phyloP scores from a whole-genome alignment of 1,140 invertebrate genomes.

The Chrysomallon squamiferum region DNA sequence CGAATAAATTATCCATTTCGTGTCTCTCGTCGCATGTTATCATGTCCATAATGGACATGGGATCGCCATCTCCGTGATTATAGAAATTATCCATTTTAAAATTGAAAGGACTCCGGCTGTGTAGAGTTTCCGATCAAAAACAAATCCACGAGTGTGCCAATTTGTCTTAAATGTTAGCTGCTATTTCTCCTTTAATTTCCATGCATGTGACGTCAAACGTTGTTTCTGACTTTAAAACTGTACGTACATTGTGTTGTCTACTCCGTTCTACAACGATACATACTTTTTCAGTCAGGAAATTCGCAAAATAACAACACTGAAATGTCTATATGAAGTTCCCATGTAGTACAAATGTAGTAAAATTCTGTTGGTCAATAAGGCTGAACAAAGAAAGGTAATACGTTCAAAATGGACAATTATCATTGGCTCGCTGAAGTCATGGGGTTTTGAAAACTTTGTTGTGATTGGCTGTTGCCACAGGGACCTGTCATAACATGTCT shows the following conservation, averaged over 20 bases:
- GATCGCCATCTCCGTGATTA: conserved; percentile 9
- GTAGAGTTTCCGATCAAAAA: not conserved
- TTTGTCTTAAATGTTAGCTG: not conserved
- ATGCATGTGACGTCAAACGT: conserved; percentile 28
- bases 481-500: conserved; percentile 32
- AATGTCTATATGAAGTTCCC: not conserved
- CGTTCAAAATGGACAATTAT: conserved; percentile 39
- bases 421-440: conserved; percentile 36
- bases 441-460: conserved; percentile 21
- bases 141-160: not conserved
- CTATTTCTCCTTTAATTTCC: conserved; percentile 63
- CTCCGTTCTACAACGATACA: not conserved
- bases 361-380: conserved; percentile 42
- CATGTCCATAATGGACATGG: conserved; percentile 9
- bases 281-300: not conserved
- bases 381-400: conserved; percentile 50
- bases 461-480: conserved; percentile 38
- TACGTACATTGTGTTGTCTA: not conserved
- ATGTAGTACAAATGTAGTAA: conserved; percentile 33
- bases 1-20: conserved; percentile 2
- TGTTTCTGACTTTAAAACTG: not conserved
- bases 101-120: not conserved
- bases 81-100: conserved; percentile 13
- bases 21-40: not conserved
- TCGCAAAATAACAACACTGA: not conserved